These are phyloP conservation scores for Bos indicus DNA, from an alignment of 2,113 vertebrate genomes.

Conservation along the genomic window DNA sequence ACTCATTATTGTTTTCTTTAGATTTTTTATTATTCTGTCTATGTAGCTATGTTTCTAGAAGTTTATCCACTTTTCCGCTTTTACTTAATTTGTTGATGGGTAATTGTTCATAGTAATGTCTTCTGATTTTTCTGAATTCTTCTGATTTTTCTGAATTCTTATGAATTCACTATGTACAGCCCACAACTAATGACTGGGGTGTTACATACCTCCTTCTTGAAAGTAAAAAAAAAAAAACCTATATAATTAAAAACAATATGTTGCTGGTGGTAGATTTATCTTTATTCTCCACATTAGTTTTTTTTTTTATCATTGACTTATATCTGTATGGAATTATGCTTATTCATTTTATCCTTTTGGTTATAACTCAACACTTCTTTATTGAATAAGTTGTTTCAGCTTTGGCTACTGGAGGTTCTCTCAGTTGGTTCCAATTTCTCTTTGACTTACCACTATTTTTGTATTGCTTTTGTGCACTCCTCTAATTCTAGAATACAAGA, in stretches of 20 bases:
- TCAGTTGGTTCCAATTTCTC: not conserved
- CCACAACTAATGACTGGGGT: not conserved
- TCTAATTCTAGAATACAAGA: not conserved
- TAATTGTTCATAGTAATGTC: not conserved
- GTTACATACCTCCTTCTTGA: not conserved
- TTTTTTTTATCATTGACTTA: not conserved
- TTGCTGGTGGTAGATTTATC: not conserved
- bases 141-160: not conserved
- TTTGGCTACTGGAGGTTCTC: not conserved
- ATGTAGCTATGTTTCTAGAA: not conserved
- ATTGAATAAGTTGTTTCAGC: not conserved
- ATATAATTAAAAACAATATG: not conserved
- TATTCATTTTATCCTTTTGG: not conserved
- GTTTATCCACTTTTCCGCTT: not conserved
- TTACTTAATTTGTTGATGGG: not conserved
- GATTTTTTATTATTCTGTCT: not conserved
- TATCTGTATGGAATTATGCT: not conserved
- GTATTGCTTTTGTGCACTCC: not conserved
- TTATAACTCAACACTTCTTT: not conserved
- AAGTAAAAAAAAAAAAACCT: not conserved
- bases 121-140: not conserved
- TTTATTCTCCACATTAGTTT: not conserved
- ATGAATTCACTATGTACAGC: not conserved
- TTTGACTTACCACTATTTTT: not conserved
- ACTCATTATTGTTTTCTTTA: not conserved